These are phyloP conservation scores for Hemicrepidius hirtus DNA, from an alignment of 2,888 invertebrate species.

Conservation along the genomic window DNA sequence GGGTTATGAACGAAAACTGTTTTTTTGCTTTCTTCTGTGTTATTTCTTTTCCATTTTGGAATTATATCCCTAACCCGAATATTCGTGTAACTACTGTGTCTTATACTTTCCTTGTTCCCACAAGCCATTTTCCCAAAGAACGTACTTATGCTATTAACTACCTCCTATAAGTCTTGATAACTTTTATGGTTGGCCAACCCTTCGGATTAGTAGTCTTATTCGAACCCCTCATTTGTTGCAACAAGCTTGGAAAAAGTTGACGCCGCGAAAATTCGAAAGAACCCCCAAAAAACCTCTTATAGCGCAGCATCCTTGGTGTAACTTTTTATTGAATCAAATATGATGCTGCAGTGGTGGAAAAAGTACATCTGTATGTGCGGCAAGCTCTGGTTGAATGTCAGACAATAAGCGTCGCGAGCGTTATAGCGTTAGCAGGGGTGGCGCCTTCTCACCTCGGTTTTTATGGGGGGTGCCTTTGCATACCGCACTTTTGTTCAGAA, in stretches of 20 bases:
- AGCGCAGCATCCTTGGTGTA: neutral
- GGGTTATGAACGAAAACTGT: too few relatives aligned
- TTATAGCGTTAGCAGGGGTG: constrained; percentile 42
- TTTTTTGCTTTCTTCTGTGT: too few relatives aligned
- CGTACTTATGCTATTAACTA: neutral
- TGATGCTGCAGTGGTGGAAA: constrained; percentile 30
- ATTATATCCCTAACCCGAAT: too few relatives aligned
- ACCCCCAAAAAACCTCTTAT: constrained; percentile 15
- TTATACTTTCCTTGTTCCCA: neutral
- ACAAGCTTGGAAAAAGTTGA: neutral
- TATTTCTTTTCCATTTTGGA: too few relatives aligned
- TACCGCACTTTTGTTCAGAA: constrained; percentile 45
- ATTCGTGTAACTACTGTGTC: neutral
- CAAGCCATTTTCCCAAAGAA: neutral
- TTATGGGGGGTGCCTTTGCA: constrained; percentile 44
- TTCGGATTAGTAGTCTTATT: constrained; percentile 4
- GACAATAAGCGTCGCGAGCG: constrained; percentile 40
- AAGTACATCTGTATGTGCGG: constrained; percentile 41
- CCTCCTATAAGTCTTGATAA: neutral
- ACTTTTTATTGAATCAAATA: constrained; percentile 42
- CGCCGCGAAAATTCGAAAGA: constrained; percentile 5
- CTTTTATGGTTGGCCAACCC: neutral
- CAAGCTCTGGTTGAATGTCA: constrained; percentile 43
- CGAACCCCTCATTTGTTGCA: neutral
- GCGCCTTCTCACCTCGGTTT: constrained; percentile 46